Conservation (phyloP, 2,888 invertebrate genomes). For the Hololepta plana region DNA sequence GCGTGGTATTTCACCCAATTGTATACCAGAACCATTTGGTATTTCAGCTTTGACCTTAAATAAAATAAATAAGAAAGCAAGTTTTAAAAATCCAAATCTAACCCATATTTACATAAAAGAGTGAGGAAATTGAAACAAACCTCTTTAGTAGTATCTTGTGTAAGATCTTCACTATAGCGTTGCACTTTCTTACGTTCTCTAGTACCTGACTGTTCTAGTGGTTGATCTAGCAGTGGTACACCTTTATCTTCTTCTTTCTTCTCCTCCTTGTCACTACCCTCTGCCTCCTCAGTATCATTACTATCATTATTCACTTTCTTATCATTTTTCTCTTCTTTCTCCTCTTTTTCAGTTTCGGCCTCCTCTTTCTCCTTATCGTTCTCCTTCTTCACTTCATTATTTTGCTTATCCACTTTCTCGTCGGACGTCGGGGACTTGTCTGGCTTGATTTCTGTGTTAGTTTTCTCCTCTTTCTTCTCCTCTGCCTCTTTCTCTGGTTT, state of each 20-base stretch:
- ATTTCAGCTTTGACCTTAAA: conserved; percentile 20
- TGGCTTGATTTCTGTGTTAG: conserved; percentile 9
- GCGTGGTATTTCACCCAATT: conserved; percentile 48
- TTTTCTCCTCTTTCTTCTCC: conserved; percentile 10
- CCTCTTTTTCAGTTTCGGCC: conserved; percentile 10
- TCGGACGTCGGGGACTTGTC: too few relatives aligned
- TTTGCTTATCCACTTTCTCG: conserved; percentile 9
- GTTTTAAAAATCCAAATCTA: background rate
- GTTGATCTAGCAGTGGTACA: conserved; percentile 22
- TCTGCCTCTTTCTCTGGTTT: conserved; percentile 5
- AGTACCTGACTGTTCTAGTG: conserved; percentile 21
- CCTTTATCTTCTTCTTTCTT: conserved; percentile 16
- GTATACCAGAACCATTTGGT: conserved; percentile 42
- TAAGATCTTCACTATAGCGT: conserved; percentile 19
- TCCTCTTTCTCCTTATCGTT: conserved; percentile 7
- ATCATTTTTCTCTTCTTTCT: conserved; percentile 11
- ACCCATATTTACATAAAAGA: too few relatives aligned
- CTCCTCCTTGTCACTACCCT: conserved; percentile 13
- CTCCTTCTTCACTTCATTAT: conserved; percentile 9
- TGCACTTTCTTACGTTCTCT: conserved; percentile 24
- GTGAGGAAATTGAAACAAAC: too few relatives aligned
- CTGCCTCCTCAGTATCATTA: conserved; percentile 8
- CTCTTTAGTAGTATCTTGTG: conserved; percentile 4
- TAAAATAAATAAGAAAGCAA: conserved; percentile 7
- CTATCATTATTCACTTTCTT: conserved; percentile 8